Evolutionary conservation across 2,113 vertebrate genomes (phyloP), one percentile per base, ranked within the genome.

Genomic region (Plotosus lineatus): DNA sequence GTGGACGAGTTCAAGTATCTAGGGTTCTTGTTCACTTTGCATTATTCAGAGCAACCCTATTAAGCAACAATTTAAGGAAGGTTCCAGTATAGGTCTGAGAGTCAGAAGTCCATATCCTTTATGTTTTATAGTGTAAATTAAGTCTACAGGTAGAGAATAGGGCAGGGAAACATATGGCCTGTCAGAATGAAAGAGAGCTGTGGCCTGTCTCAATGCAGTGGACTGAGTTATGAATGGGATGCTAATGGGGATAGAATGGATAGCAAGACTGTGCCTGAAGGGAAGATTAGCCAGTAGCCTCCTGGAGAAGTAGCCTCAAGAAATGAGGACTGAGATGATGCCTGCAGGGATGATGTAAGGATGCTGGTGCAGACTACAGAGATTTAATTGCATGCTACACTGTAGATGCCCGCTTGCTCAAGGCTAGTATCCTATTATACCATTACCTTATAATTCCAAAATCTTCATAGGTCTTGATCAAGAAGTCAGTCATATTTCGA

Each of bases 401-500:
- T 23, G 19, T 23, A 65, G 6, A 65, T 66, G 21, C 9, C 0
- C 3, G 36, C 19, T 23, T 26, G 12, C 1, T 23, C 6, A 46
- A 31, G 50, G 9, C 33, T 50, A 19, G 28, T 1, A 19, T 51
- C 28, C 50, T 7, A 48, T 33, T 28, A 44, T 68, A 26, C 2
- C 4, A 21, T 63, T 84, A 94, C 93, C 93, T 91, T 56, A 73
- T 91, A 91, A 90, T 93, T 5, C 93, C 93, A 0, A 80, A 87
- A 65, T 75, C 63, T 66, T 90, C 93, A 0, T 95, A 99, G 0
- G 94, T 98, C 93, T 99, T 99, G 87, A 99, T 88, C 46, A 99
- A 90, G 80, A 97, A 98, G 89, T 99, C 97, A 0, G 97, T 96
- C 89, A 98, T 91, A 85, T 99, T 99, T 50, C 93, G 92, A 36